Percentiles rank a stretch among this genome's conserved stretches.
Conservation (phyloP, 2,888 invertebrate genomes). For the Emesis russula region DNA sequence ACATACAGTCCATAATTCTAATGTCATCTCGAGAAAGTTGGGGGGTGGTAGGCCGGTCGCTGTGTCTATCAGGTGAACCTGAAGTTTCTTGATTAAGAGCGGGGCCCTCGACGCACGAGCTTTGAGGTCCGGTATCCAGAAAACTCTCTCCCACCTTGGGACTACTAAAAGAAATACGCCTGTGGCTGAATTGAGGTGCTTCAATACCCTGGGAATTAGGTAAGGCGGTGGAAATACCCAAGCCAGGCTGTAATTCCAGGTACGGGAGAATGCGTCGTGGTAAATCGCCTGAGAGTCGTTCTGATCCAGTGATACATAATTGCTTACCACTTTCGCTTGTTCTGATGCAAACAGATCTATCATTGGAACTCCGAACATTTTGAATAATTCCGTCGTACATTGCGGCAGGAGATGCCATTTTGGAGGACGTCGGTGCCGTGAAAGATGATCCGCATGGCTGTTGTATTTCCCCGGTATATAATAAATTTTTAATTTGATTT, state of each 20-base stretch:
- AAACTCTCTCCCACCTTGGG: constrained; percentile 70
- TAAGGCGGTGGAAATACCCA: constrained; percentile 79
- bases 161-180: constrained; percentile 63
- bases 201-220: constrained; percentile 61
- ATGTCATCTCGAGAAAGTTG: constrained; percentile 17
- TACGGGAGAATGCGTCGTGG: constrained; percentile 66
- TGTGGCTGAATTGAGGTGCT: constrained; percentile 53
- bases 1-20: constrained; percentile 56
- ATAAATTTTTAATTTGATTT: constrained; percentile 64
- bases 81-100: constrained; percentile 35
- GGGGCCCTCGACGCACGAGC: constrained; percentile 53
- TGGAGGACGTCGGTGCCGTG: constrained; percentile 39
- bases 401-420: constrained; percentile 50
- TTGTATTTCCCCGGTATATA: constrained; percentile 85
- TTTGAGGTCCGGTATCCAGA: constrained; percentile 73
- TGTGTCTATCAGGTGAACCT: constrained; percentile 35
- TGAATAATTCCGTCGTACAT: constrained; percentile 58
- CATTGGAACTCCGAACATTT: constrained; percentile 39
- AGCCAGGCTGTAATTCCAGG: constrained; percentile 68
- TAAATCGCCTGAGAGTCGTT: constrained; percentile 59
- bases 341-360: constrained; percentile 43
- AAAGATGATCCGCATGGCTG: constrained; percentile 80
- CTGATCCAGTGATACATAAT: constrained; percentile 62
- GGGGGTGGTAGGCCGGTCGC: constrained; percentile 36
- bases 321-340: constrained; percentile 28